These are phyloP conservation scores for Papilio protenor DNA, from an alignment of 2,888 invertebrate genomes.

Conservation along the genomic window DNA sequence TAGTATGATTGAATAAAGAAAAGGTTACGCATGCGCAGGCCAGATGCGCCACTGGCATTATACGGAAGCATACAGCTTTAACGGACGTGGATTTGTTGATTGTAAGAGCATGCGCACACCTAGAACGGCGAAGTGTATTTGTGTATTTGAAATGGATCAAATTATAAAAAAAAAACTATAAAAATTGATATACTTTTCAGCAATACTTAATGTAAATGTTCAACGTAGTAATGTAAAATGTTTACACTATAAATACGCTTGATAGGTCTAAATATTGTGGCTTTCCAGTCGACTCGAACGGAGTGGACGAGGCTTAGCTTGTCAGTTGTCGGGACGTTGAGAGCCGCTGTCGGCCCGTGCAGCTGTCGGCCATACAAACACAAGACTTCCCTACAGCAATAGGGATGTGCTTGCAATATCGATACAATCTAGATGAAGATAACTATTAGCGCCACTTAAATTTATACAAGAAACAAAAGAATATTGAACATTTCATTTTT, in stretches of 20 bases:
- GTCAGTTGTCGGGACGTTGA: constrained; percentile 56
- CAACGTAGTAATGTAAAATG: constrained; percentile 11
- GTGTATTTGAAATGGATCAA: too few species aligned
- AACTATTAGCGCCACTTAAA: not conserved
- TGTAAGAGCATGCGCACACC: not conserved
- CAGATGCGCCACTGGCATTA: not conserved
- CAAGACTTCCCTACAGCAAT: not conserved
- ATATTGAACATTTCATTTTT: not conserved
- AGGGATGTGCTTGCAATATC: constrained; percentile 5
- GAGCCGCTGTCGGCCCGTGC: constrained; percentile 55
- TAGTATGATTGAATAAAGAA: not conserved
- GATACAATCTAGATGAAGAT: not conserved
- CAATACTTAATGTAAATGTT: not conserved
- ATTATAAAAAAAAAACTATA: not conserved
- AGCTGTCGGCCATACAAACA: constrained; percentile 48
- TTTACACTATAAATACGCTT: constrained; percentile 44
- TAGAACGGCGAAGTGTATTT: too few species aligned
- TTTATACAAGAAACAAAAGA: not conserved
- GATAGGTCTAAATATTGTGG: constrained; percentile 43
- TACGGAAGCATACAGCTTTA: not conserved
- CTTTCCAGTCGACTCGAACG: constrained; percentile 47
- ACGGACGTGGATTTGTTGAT: not conserved
- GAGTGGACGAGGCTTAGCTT: constrained; percentile 53
- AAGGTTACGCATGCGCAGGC: not conserved
- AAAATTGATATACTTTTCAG: not conserved